Percentiles rank a stretch among this genome's conserved stretches.
Conservation (phyloP, 2,113 vertebrate genomes). For the Vulpes ferrilata region DNA sequence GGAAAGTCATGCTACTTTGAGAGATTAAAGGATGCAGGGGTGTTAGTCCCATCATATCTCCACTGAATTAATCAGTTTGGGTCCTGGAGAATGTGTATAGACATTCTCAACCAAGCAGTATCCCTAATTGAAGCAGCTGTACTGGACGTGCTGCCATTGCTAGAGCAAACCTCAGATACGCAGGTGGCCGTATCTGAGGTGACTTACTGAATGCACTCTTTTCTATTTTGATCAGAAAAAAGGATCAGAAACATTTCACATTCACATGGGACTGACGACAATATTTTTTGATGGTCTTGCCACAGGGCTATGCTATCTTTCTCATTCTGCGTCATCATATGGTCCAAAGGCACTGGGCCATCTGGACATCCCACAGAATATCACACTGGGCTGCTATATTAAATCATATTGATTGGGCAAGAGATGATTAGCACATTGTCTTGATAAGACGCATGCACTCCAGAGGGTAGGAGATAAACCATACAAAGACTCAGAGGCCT, state of each 20-base stretch:
- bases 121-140: not conserved
- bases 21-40: not conserved
- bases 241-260: not conserved
- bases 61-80: not conserved
- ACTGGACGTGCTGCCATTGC: not conserved
- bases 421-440: not conserved
- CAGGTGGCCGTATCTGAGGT: not conserved
- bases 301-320: not conserved
- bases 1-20: not conserved
- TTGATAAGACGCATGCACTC: constrained; percentile 37
- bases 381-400: constrained; percentile 2
- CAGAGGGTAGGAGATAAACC: not conserved
- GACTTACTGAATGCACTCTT: constrained; percentile 1
- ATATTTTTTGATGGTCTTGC: not conserved
- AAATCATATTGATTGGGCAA: constrained; percentile 14
- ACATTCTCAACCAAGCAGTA: not conserved
- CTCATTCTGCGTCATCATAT: not conserved
- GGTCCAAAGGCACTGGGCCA: constrained; percentile 38
- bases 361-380: constrained; percentile 48
- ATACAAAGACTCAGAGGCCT: not conserved
- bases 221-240: constrained; percentile 56
- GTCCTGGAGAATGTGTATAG: constrained; percentile 25
- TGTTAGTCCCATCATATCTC: not conserved
- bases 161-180: constrained; percentile 5
- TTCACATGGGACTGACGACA: constrained; percentile 2